Percentiles rank a stretch among this genome's conserved stretches.
Evolutionary conservation across 2,888 invertebrate species (phyloP).

Genomic region (Drosophila yooni): DNA sequence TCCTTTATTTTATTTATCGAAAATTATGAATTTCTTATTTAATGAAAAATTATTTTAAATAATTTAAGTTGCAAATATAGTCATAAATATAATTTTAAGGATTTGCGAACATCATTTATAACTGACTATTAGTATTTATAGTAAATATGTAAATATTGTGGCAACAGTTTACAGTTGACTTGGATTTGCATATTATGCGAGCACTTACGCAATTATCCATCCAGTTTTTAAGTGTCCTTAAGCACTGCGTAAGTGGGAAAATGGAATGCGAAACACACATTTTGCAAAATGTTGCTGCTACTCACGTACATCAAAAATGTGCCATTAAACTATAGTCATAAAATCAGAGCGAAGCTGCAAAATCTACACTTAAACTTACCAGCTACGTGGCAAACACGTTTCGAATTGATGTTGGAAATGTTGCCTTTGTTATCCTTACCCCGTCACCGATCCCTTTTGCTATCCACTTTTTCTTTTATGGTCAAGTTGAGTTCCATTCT

Average conservation of each 20-base stretch:
- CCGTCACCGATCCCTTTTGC: constrained; percentile 3
- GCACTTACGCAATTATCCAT: constrained; percentile 5
- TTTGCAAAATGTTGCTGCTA: constrained; percentile 22
- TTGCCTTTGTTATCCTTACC: constrained; percentile 29
- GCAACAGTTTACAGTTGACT: neutral
- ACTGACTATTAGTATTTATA: neutral
- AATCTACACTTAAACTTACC: constrained; percentile 25
- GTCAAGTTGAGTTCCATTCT: constrained; percentile 48
- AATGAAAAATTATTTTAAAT: too few relatives aligned
- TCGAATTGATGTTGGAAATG: constrained; percentile 56
- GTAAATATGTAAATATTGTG: neutral
- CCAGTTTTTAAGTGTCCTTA: constrained; percentile 22
- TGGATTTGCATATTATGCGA: neutral
- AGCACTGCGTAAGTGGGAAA: constrained; percentile 3
- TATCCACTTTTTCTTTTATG: constrained; percentile 50
- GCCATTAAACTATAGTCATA: constrained; percentile 59
- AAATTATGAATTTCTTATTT: neutral
- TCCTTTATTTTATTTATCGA: neutral
- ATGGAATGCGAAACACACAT: constrained; percentile 6
- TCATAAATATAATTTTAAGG: neutral
- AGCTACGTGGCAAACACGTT: constrained; percentile 64
- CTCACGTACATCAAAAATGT: constrained; percentile 58
- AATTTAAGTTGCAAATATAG: neutral
- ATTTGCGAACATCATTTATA: too few relatives aligned
- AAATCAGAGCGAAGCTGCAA: constrained; percentile 55